phyloP scores from a whole-genome alignment of 1,140 invertebrate genomes.

The Eupristina koningsbergeri region DNA sequence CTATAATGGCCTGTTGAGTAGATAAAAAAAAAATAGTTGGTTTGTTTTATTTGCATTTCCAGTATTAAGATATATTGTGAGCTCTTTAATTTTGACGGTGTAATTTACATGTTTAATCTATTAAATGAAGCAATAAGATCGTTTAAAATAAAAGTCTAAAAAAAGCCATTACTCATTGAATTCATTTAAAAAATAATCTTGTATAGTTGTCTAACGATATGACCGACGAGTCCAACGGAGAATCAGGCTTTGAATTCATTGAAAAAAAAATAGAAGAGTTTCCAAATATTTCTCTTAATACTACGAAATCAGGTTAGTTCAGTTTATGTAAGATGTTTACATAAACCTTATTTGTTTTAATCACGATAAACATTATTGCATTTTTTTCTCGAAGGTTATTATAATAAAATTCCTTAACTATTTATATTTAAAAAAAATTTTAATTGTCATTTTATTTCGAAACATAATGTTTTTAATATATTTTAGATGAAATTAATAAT shows the following conservation, averaged over 20 bases:
- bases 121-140: neutral
- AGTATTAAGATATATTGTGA: neutral
- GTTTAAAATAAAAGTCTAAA: neutral
- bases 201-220: conserved; percentile 47
- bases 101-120: neutral
- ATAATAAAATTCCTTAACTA: neutral
- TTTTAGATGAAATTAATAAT: conserved; percentile 13
- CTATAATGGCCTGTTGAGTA: neutral
- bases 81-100: neutral
- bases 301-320: conserved; percentile 61
- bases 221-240: conserved; percentile 74
- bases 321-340: conserved; percentile 16
- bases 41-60: neutral
- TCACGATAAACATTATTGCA: neutral
- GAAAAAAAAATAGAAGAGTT: conserved; percentile 67
- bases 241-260: conserved; percentile 75
- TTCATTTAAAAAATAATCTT: neutral
- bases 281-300: neutral
- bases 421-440: neutral
- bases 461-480: neutral
- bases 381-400: neutral
- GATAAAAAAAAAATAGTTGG: neutral
- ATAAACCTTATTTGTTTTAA: conserved; percentile 37
- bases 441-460: neutral
- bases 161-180: neutral